Percentiles rank a stretch among this genome's conserved stretches.
Conservation (phyloP, 2,113 vertebrate species). For the Bufo bufo region DNA sequence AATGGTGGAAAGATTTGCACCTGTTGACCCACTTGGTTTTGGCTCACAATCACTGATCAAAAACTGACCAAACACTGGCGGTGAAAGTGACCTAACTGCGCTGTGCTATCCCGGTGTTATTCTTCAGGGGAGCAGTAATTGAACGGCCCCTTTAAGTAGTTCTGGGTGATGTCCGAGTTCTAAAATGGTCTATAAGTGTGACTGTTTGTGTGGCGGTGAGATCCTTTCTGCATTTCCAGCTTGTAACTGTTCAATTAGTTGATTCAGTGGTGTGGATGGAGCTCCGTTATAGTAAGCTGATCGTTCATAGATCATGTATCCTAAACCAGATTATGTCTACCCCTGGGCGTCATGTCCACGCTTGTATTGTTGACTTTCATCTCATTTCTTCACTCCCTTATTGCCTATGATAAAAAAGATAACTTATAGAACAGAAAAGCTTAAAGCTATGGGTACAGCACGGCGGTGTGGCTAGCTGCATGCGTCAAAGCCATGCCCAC, state of each 20-base stretch:
- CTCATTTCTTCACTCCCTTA: background rate
- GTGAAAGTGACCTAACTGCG: too few species aligned
- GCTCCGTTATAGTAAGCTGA: constrained; percentile 39
- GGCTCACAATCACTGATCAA: too few species aligned
- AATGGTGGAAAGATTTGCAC: too few species aligned
- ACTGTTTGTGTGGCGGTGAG: constrained; percentile 22
- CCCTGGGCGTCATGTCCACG: background rate
- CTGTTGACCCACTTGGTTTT: too few species aligned
- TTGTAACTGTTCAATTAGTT: constrained; percentile 55
- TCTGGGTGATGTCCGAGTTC: background rate
- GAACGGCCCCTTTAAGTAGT: too few species aligned
- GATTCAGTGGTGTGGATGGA: constrained; percentile 41
- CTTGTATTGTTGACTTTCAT: too few species aligned
- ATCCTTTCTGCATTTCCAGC: constrained; percentile 30
- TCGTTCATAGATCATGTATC: constrained; percentile 46
- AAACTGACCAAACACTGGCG: too few species aligned
- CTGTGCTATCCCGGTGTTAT: too few species aligned
- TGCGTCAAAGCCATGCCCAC: too few species aligned
- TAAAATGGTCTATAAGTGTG: background rate
- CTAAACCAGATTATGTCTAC: constrained; percentile 7
- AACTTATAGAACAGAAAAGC: background rate
- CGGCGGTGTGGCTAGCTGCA: too few species aligned
- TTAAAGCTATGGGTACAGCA: too few species aligned
- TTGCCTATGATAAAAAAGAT: background rate
- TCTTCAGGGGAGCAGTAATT: too few species aligned